phyloP scores from a whole-genome alignment of 2,113 vertebrate genomes.

The Electrona antarctica region DNA sequence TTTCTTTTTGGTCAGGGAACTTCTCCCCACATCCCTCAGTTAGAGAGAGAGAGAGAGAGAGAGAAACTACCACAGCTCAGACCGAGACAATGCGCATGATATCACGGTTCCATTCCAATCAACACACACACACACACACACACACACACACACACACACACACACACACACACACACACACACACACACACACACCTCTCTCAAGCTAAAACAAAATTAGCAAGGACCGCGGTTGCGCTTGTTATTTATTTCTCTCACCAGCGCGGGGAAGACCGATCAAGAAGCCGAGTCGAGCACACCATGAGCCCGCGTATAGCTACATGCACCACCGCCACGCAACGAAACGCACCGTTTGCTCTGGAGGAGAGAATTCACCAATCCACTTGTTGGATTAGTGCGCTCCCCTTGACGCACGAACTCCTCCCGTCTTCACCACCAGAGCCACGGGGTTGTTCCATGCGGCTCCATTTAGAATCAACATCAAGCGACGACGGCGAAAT shows the following conservation, averaged over 20 bases:
- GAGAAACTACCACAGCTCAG: conserved; percentile 34
- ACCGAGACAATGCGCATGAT: conserved; percentile 36
- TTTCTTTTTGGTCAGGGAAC: not conserved
- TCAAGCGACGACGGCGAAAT: too few species aligned
- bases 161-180: not conserved
- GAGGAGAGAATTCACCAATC: conserved; percentile 33
- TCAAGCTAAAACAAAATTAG: conserved; percentile 5
- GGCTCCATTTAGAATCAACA: too few species aligned
- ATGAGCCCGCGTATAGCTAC: too few species aligned
- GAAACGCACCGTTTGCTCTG: conserved; percentile 7
- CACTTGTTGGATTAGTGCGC: conserved; percentile 75
- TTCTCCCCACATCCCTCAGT: conserved; percentile 49
- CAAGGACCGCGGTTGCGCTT: not conserved
- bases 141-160: not conserved
- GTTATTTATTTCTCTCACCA: not conserved
- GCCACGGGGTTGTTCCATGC: conserved; percentile 20
- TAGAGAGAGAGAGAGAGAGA: not conserved
- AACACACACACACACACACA: conserved; percentile 3
- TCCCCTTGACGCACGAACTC: conserved; percentile 47
- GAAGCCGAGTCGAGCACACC: conserved; percentile 10
- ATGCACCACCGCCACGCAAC: not conserved
- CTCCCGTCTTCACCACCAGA: conserved; percentile 17
- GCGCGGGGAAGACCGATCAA: not conserved
- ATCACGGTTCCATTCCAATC: conserved; percentile 30
- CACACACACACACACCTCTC: conserved; percentile 2